Base-by-base conservation (phyloP, 2,888 invertebrate genomes). In the Thelaira solivaga region DNA sequence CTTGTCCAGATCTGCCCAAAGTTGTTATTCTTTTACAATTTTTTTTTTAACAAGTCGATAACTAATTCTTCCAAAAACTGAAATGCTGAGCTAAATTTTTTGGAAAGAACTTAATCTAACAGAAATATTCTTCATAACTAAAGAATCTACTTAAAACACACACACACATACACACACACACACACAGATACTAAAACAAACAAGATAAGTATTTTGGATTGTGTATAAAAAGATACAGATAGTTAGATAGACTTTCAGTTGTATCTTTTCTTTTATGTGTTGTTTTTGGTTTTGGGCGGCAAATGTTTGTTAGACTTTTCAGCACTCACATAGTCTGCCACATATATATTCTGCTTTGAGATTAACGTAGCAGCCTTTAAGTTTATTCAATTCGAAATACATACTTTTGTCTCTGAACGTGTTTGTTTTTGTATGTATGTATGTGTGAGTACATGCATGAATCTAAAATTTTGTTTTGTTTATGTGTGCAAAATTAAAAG, bases 251-350 rank as follows among this genome's bases (percentile, higher is more conserved):
- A 49, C 31, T 26, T 59, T n/a, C n/a, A 45, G 22, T 34, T 41
- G 59, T 59, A 41, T 57, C 57, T 57, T 45, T 34, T 39, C 36
- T n/a, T n/a, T n/a, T n/a, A n/a, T n/a, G n/a, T 18, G 22, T 26
- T 51, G 71, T 61, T 49, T 73, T 51, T 57, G 36, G 6, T 49
- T 49, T 71, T 41, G 51, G 74, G 78, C 78, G 78, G 78, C 65
- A 74, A 78, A 74, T 55, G 16, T 53, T 65, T 69, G 53, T 78
- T 73, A 69, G 76, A 64, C 64, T 64, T 29, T 76, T 68, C 47
- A 43, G 68, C 61, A 55, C 53, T 61, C 3, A 57, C 49, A 31
- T 13, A 2, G 29, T 16, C n/a, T n/a, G n/a, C n/a, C n/a, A n/a
- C 47, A 55, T 18, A 39, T 2, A 41, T 16, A 41, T 10, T 8